These are phyloP conservation scores for Centropyge bicolor DNA, from an alignment of 2,797 vertebrate genomes.

Conservation along the genomic window DNA sequence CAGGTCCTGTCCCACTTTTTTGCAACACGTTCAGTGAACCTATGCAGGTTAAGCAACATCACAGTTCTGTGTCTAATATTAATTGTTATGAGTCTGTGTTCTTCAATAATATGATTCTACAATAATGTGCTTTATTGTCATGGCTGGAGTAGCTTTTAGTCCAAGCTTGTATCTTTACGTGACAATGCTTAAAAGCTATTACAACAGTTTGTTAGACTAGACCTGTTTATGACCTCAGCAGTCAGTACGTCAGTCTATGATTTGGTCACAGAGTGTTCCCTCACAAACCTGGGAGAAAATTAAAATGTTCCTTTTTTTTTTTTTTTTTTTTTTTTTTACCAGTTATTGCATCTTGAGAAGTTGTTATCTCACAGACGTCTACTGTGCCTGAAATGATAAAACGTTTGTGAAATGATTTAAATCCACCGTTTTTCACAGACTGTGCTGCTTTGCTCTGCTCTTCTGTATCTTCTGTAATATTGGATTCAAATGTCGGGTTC, in stretches of 20 bases:
- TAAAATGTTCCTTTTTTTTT: background rate
- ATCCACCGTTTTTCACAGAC: slow-evolving; percentile 7
- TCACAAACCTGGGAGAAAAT: background rate
- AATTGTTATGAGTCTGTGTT: background rate
- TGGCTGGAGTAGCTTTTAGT: background rate
- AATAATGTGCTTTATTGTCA: background rate
- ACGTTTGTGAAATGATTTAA: background rate
- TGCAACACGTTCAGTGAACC: background rate
- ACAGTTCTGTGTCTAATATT: background rate
- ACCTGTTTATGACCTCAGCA: slow-evolving; percentile 38
- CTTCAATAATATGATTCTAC: background rate
- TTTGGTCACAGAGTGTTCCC: slow-evolving; percentile 4
- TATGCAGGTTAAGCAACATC: background rate
- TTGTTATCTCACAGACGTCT: slow-evolving; percentile 8
- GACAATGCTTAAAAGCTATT: slow-evolving; percentile 9
- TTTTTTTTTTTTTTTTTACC: background rate
- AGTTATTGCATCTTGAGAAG: slow-evolving; percentile 7
- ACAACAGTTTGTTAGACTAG: slow-evolving; percentile 11
- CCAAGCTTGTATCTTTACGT: background rate
- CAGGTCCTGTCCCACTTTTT: background rate
- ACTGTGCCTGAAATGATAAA: slow-evolving; percentile 24
- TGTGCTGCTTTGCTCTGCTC: background rate
- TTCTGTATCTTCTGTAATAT: background rate
- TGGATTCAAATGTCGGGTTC: background rate
- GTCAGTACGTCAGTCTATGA: background rate